phyloP scores from a whole-genome alignment of 2,888 invertebrate genomes.

The Chromoteleia sp. region DNA sequence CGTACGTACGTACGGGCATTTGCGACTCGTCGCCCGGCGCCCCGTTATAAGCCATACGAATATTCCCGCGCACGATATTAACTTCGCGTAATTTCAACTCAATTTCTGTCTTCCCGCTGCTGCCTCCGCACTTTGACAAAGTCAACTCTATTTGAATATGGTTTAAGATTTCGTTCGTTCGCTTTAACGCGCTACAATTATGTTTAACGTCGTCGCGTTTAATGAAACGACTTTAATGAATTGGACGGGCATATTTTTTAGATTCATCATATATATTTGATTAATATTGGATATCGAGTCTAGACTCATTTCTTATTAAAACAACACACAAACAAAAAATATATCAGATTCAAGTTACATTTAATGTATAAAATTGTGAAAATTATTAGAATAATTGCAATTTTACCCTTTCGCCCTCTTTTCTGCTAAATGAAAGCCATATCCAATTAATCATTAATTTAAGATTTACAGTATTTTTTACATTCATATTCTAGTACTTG shows the following conservation, averaged over 20 bases:
- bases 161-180: constrained; percentile 50
- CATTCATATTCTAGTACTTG: no score
- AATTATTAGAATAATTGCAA: no score
- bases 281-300: neutral
- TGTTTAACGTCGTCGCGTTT: constrained; percentile 28
- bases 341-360: no score
- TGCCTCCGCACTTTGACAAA: constrained; percentile 31
- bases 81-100: constrained; percentile 60
- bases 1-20: neutral
- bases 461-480: no score
- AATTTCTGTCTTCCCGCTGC: constrained; percentile 48
- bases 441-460: no score
- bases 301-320: no score
- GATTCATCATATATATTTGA: neutral
- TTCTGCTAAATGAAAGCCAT: no score
- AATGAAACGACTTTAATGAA: constrained; percentile 36
- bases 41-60: constrained; percentile 75
- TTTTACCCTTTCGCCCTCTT: no score
- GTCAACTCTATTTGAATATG: constrained; percentile 67
- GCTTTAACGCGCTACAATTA: constrained; percentile 38
- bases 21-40: constrained; percentile 66
- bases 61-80: constrained; percentile 45
- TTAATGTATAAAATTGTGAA: no score
- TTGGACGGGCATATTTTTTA: neutral
- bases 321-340: no score